Base-by-base conservation (phyloP, 37 sponge, comb jelly and placozoan species). In the Corticium candelabrum region DNA sequence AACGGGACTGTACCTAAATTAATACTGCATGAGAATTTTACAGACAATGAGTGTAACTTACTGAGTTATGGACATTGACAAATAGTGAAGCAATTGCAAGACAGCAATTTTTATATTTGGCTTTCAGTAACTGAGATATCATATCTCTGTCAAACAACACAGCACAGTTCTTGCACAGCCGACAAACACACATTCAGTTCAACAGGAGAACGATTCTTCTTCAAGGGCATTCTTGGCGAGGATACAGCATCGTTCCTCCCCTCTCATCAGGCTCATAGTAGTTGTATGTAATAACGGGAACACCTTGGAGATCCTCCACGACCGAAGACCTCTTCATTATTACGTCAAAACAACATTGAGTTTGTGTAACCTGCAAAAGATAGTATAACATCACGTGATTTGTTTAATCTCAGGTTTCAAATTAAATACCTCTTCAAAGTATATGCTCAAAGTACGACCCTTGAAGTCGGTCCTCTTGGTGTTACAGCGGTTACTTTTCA, bases 231-330 rank as follows among this genome's bases (percentile, higher is more conserved):
- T 21, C 62, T 11, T 21, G 15, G 11, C 15, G 62, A 50, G 62
- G 62, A 50, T 50, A 21, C 62, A 50, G 11, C 62, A 50, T 50
- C 62, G 62, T 50, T 50, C 62, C 62, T 11, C 62, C 62, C 62
- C 15, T 50, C 62, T 50, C 15, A 50, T 50, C 62, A 11, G 62
- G 62, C 11, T 50, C 21, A 21, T 50, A 50, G 21, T 50, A 50
- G 21, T 50, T 50, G 62, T 50, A 50, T 27, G 62, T 50, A 21
- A 50, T 50, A 21, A 50, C 62, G 15, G 62, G 62, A 21, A 50
- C 62, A 11, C 62, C 62, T 21, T 50, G 11, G 15, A 50, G 21
- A 50, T 50, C 62, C 62, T 50, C 62, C 62, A 50, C 62, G 62
- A 50, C 21, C 62, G 21, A 11, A 27, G 11, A 11, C 15, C 62